Evolutionary conservation across 2,888 invertebrate species (phyloP), one percentile per base, ranked within the genome.

Genomic region (Artemia sinica): DNA sequence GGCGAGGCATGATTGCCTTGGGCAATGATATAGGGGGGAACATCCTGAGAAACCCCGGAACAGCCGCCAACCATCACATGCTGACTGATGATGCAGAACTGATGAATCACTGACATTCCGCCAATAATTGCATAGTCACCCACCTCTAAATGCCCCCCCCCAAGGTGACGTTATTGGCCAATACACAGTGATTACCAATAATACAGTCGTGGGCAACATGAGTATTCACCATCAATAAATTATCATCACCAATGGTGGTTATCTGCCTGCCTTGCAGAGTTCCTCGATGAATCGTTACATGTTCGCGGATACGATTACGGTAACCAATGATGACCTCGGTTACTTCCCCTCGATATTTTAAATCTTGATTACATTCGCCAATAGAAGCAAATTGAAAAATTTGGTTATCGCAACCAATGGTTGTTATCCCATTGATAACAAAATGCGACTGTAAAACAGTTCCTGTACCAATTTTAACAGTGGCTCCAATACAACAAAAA

Each of bases 161-260:
- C 13, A 12, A 12, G 52, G n/a, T n/a, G 52, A 13, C 13, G 52
- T 52, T 52, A 13, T 52, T 52, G 52, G 12, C 13, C 52, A 52
- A 3, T n/a, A n/a, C 68, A 12, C 12, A 13, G 67, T 67, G 1
- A 48, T 69, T n/a, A 2, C 69, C 69, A 11, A 69, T 41, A 11
- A 69, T 48, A 28, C 69, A 69, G 49, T 69, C 69, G 5, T 69
- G 69, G 1, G 69, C 69, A 14, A 69, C 3, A 5, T 69, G 69
- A 12, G n/a, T 28, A 5, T 69, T 18, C 13, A n/a, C 69, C 68
- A 69, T 68, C n/a, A 69, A 69, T 41, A 12, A 49, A 68, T 49
- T 41, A 49, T 69, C 49, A 14, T 69, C 49, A 48, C 69, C 69
- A 12, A 69, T 48, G 1, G 13, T 12, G 69, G 69, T 69, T 13